A percentile compares a stretch with the other conserved stretches of the same genome.
These are phyloP conservation scores for Scyliorhinus canicula DNA, from an alignment of 2,797 vertebrate genomes.

Conservation along the genomic window DNA sequence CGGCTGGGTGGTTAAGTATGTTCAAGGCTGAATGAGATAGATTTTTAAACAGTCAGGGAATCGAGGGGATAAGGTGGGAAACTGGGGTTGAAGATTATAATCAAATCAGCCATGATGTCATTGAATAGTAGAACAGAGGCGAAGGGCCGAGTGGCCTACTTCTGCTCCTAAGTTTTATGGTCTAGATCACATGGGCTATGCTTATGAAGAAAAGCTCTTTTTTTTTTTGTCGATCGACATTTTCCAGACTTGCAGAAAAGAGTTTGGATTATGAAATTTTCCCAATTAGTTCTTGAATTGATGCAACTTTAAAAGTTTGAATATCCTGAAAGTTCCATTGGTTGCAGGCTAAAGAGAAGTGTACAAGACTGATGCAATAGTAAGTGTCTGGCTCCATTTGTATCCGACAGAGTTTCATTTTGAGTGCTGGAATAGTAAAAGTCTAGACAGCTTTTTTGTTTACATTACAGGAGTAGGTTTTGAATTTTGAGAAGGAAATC, in stretches of 20 bases:
- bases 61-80: too few relatives aligned
- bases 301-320: not conserved
- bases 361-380: not conserved
- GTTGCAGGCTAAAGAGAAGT: not conserved
- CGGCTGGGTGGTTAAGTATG: too few relatives aligned
- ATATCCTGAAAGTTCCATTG: not conserved
- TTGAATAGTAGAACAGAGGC: too few relatives aligned
- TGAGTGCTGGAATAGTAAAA: not conserved
- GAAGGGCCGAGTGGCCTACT: too few relatives aligned
- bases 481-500: not conserved
- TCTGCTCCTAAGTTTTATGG: too few relatives aligned
- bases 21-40: too few relatives aligned
- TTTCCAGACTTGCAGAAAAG: not conserved
- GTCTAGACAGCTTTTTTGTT: not conserved
- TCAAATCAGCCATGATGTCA: too few relatives aligned
- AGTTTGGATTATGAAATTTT: not conserved
- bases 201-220: not conserved
- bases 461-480: not conserved
- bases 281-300: not conserved
- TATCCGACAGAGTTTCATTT: not conserved
- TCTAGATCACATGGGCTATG: not conserved
- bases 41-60: too few relatives aligned
- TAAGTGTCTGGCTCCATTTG: too few relatives aligned
- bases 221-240: not conserved
- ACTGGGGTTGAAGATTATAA: too few relatives aligned